Evolutionary conservation across 1,140 invertebrate genomes (phyloP).

Genomic region (Drosophila orosa): DNA sequence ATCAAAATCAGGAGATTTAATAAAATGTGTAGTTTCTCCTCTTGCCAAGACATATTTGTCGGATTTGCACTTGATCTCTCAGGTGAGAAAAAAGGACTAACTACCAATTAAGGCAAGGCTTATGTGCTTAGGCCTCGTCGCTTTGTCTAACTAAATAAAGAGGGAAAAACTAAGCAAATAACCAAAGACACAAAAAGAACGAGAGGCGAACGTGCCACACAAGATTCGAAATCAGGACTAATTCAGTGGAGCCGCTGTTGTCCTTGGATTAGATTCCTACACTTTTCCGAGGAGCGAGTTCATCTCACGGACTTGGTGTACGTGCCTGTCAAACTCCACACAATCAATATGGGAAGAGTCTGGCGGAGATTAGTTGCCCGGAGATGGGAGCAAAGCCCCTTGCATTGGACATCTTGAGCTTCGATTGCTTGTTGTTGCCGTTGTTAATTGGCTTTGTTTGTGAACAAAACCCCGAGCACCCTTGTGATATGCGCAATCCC

Average conservation of each 20-base stretch:
- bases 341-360: conserved; percentile 44
- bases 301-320: conserved; percentile 13
- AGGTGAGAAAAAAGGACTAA: conserved; percentile 1
- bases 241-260: conserved; percentile 32
- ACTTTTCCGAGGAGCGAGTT: neutral
- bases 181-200: conserved; percentile 13
- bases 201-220: conserved; percentile 49
- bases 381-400: conserved; percentile 14
- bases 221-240: conserved; percentile 60
- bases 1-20: neutral
- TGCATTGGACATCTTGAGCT: conserved; percentile 29
- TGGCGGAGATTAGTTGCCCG: conserved; percentile 38
- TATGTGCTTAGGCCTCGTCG: neutral
- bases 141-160: conserved; percentile 21
- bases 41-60: neutral
- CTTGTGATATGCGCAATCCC: conserved; percentile 11
- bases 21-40: neutral
- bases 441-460: conserved; percentile 66
- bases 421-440: conserved; percentile 52
- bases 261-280: conserved; percentile 9
- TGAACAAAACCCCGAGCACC: conserved; percentile 22
- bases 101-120: conserved; percentile 1
- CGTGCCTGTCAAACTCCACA: conserved; percentile 53
- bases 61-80: neutral
- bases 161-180: conserved; percentile 19